Base-by-base conservation (phyloP, 2,797 vertebrate species). In the Discoglossus pictus region DNA sequence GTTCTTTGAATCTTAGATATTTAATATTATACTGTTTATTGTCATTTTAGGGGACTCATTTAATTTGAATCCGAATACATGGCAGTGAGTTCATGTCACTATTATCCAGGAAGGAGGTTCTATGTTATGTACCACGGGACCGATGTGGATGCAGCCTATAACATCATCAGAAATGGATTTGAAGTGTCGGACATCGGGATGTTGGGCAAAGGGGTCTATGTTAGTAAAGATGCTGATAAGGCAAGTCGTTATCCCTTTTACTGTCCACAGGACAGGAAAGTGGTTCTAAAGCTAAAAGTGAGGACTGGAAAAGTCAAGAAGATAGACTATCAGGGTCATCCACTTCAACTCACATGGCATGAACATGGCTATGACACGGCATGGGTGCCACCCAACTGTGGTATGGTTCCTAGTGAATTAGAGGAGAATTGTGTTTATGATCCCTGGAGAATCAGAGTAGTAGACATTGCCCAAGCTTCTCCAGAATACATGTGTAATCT, bases 401-500 rank as follows among this genome's bases (percentile, higher is more conserved):
- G 71, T 1, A 78, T 77, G 72, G 71, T 65, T n/a, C 0, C 0
- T 1, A 78, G 72, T 8, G 17, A 15, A 1, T 48, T 75, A 24
- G 76, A 77, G 10, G 73, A 79, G 39, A 63, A 3, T 38, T 75
- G 73, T 27, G 31, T 75, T 34, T 75, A 69, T 69, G 64, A 75
- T 23, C 69, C 64, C 7, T 3, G 13, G 1, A 53, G 64, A 17
- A 76, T 78, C n/a, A 58, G 48, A 16, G 53, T 75, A 15, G 46
- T 58, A 2, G 42, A 9, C 2, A 38, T 65, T n/a, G 62, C 2
- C n/a, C n/a, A n/a, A n/a, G n/a, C n/a, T n/a, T 34, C 5, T 34
- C 31, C 5, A 34, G 8, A 8, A 34, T 34, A 34, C 5, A 34
- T 34, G 31, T 8, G 8, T 6, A 34, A 34, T 34, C 5, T 6